Conservation (phyloP, 2,797 vertebrate genomes). For the Cryptoprocta ferox region DNA sequence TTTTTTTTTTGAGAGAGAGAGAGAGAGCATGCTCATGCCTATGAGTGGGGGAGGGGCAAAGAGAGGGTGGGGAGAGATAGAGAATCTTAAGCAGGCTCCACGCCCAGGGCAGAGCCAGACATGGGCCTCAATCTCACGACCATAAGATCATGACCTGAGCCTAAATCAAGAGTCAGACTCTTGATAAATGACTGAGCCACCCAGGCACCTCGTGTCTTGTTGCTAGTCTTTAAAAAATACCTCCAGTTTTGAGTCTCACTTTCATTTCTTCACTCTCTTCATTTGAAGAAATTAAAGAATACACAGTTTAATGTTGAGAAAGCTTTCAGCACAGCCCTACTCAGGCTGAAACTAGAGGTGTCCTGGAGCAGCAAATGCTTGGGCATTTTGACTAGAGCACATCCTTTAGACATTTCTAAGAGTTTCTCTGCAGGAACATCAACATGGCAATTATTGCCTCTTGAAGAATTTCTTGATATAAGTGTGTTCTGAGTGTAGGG, state of each 20-base stretch:
- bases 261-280: constrained; percentile 48
- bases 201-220: background rate
- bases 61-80: no score
- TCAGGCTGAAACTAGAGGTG: constrained; percentile 1
- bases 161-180: no score
- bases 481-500: background rate
- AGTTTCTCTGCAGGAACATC: constrained; percentile 17
- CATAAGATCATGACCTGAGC: no score
- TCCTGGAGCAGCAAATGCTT: constrained; percentile 29
- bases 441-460: constrained; percentile 3
- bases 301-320: background rate
- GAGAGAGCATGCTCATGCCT: no score
- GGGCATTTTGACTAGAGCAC: background rate
- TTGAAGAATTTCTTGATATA: constrained; percentile 51
- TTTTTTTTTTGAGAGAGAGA: no score
- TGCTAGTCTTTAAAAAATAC: background rate
- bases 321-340: background rate
- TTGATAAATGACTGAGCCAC: no score
- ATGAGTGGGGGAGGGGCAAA: no score
- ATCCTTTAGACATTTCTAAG: background rate
- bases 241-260: background rate
- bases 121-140: no score
- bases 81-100: no score
- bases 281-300: constrained; percentile 52
- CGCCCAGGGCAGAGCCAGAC: no score